Conservation (phyloP, 2,888 invertebrate species). For the Allophyes oxyacanthae region DNA sequence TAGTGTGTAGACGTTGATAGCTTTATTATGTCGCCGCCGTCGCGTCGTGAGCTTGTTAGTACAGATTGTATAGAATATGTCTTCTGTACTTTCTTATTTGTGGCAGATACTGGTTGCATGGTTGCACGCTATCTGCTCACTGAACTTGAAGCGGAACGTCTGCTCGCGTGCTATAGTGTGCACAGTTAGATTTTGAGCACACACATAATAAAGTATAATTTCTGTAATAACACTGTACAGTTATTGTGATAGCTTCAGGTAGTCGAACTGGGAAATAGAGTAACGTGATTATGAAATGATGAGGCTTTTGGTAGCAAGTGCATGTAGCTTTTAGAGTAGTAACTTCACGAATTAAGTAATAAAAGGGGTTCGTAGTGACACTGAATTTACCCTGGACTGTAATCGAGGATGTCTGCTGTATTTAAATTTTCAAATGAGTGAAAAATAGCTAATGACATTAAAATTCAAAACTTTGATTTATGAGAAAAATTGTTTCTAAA, state of each 20-base stretch:
- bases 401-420: no score
- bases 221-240: conserved; percentile 44
- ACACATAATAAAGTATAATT: conserved; percentile 51
- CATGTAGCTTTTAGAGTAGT: no score
- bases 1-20: no score
- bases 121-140: conserved; percentile 45
- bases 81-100: conserved; percentile 21
- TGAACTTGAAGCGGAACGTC: conserved; percentile 52
- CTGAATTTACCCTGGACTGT: no score
- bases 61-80: not conserved
- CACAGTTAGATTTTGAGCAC: conserved; percentile 54
- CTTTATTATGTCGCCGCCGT: no score
- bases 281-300: conserved; percentile 5
- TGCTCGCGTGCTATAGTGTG: conserved; percentile 47
- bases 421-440: no score
- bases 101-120: conserved; percentile 41
- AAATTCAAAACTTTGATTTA: no score
- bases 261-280: conserved; percentile 4
- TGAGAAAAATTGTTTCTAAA: no score
- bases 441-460: no score
- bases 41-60: not conserved
- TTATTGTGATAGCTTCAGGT: conserved; percentile 42
- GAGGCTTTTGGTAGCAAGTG: not conserved
- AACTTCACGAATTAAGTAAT: no score
- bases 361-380: no score